Evolutionary conservation across 2,797 vertebrate genomes (phyloP), one percentile per base, ranked within the genome.

Genomic region (Rhynchotus rufescens): DNA sequence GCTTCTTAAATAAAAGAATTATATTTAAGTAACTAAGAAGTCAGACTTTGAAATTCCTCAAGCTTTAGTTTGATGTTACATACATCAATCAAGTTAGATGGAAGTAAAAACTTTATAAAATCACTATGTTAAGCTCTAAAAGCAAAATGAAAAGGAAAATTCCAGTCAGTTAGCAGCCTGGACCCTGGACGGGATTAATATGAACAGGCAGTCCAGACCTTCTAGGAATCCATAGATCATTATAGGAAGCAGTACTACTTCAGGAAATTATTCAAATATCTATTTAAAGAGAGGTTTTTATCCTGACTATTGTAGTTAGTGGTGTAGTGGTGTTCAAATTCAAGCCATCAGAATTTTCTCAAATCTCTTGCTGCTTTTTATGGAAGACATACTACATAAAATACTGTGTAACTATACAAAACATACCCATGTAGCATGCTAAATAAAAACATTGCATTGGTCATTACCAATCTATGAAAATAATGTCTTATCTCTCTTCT

Each of bases 181-280:
- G 30, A 57, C 80, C 72, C 21, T 77, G 54, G 80, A 71, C 57
- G 42, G 61, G 72, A 77, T 92, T 88, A 92, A 78, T 26, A 67
- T 15, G 84, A 57, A 71, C 0, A 0, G 38, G 62, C 72, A 66
- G 66, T 71, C 45, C 47, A 90, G 67, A 28, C 73, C 91, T 94
- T 87, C 90, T 90, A 91, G 88, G 93, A 95, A 87, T 83, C 66
- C 64, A 81, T 76, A 94, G 66, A 76, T 85, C 25, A 42, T 91
- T 94, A 80, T 1, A 90, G 47, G 84, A 92, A 85, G 69, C 47
- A 79, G 25, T 73, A 40, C 57, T 88, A 38, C 49, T 88, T 86
- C 6, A 83, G 69, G 59, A 84, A 89, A 59, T 84, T 51, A 68
- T 67, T 74, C 26, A 77, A 65, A 36, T 30, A 3, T 57, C 26